phyloP scores from a whole-genome alignment of 1,140 invertebrate genomes.

The Musca domestica region DNA sequence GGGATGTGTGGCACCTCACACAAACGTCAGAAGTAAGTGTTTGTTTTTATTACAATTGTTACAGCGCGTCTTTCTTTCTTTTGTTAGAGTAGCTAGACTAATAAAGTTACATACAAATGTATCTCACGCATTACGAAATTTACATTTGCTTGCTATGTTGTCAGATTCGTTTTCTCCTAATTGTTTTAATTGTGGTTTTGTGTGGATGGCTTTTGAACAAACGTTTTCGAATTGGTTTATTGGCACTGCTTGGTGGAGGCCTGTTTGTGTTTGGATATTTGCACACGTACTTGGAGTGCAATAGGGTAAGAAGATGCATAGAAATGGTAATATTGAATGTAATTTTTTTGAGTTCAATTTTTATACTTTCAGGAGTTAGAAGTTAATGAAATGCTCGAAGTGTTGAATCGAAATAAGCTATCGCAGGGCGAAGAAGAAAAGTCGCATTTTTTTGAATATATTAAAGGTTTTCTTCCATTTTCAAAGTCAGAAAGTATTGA shows the following conservation, averaged over 20 bases:
- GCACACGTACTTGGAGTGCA: slow-evolving; percentile 45
- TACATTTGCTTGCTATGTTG: not conserved
- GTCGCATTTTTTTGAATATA: slow-evolving; percentile 23
- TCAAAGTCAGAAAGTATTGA: not conserved
- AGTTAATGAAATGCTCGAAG: slow-evolving; percentile 38
- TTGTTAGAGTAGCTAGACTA: no score
- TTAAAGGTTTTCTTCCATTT: slow-evolving; percentile 10
- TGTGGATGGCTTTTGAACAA: slow-evolving; percentile 33
- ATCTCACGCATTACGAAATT: not conserved
- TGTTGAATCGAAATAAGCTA: slow-evolving; percentile 32
- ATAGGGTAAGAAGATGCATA: slow-evolving; percentile 38
- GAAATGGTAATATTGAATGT: not conserved
- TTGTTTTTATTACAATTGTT: no score
- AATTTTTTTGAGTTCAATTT: not conserved
- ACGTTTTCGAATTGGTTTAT: slow-evolving; percentile 28
- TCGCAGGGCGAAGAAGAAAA: not conserved
- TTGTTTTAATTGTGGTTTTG: slow-evolving; percentile 22
- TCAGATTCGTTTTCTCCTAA: slow-evolving; percentile 39
- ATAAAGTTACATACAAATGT: no score
- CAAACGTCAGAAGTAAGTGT: slow-evolving; percentile 38
- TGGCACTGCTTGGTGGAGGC: slow-evolving; percentile 31
- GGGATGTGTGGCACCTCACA: slow-evolving; percentile 31
- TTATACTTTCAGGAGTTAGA: slow-evolving; percentile 38
- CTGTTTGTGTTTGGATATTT: slow-evolving; percentile 40
- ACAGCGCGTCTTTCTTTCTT: no score